Base-by-base conservation (phyloP, 2,888 invertebrate species). In the Acanthacorydalis orientalis region DNA sequence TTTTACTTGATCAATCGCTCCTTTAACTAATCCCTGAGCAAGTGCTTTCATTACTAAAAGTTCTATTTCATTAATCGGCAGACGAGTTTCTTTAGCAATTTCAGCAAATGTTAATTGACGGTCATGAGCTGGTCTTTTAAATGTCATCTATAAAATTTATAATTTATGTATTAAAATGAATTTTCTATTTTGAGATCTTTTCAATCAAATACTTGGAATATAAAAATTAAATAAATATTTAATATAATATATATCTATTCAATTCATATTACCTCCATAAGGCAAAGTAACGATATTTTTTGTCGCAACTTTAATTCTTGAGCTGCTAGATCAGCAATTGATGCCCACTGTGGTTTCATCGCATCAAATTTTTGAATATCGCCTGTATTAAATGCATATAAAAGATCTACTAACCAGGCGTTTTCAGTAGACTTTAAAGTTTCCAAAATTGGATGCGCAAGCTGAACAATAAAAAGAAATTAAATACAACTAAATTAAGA, bases 11-110 rank as follows among this genome's bases (percentile, higher is more conserved):
- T 97, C 96, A 54, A 97, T 95, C 50, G 86, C 86, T 1, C 96
- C 98, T 49, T 84, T 80, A 4, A 99, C 89, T 12, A 98, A 74
- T 16, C 89, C 91, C 62, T 95, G 84, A 0, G 96, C 90, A 31
- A 98, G 65, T 0, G 97, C 97, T 67, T 93, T 95, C 97, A 99
- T 98, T 1, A 98, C 90, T 41, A 98, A 70, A 51, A 93, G 72
- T 62, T 98, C 98, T 15, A 98, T 91, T 62, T 91, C 86, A 54
- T 84, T 80, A 0, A 79, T 67, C 0, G 88, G 87, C 49, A 96
- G 70, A 53, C 84, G 76, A 4, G 95, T 89, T 60, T 88, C 88
- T 32, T 73, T 69, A 0, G 95, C 80, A 47, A 98, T 95, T 63
- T 96, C 95, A 1, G 76, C 73, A 67, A 98, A 98, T 0, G 88